A percentile compares a stretch with the other conserved stretches of the same genome.
These are phyloP conservation scores for Tiliacea citrago DNA, from an alignment of 2,888 invertebrate species.

Conservation along the genomic window DNA sequence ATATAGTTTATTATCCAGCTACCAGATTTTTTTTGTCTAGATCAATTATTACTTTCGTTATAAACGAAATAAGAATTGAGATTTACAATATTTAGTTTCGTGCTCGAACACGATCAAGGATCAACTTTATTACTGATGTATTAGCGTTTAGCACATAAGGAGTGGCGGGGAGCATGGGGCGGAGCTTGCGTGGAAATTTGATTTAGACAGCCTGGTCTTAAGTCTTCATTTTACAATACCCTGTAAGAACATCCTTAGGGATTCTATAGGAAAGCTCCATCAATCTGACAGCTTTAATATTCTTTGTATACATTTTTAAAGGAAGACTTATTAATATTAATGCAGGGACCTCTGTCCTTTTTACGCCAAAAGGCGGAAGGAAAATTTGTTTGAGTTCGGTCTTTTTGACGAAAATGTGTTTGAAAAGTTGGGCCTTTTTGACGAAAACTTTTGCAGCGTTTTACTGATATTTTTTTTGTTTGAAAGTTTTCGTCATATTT, in stretches of 20 bases:
- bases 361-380: background rate
- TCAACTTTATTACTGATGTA: no score
- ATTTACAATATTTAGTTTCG: no score
- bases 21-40: no score
- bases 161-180: no score
- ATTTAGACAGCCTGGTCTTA: no score
- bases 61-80: no score
- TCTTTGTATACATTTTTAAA: conserved; percentile 15
- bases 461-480: background rate
- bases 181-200: no score
- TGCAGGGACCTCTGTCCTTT: background rate
- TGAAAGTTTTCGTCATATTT: background rate
- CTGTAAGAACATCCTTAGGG: background rate
- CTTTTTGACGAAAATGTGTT: background rate
- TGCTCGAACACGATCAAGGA: no score
- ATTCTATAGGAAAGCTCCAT: background rate
- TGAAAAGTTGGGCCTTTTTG: background rate
- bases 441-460: background rate
- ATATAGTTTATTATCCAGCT: no score
- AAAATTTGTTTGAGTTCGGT: background rate
- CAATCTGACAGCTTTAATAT: background rate
- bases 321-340: conserved; percentile 9
- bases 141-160: no score
- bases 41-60: no score
- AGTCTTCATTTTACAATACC: background rate